Evolutionary conservation across 2,797 vertebrate genomes (phyloP).

Genomic region (Tapera naevia): DNA sequence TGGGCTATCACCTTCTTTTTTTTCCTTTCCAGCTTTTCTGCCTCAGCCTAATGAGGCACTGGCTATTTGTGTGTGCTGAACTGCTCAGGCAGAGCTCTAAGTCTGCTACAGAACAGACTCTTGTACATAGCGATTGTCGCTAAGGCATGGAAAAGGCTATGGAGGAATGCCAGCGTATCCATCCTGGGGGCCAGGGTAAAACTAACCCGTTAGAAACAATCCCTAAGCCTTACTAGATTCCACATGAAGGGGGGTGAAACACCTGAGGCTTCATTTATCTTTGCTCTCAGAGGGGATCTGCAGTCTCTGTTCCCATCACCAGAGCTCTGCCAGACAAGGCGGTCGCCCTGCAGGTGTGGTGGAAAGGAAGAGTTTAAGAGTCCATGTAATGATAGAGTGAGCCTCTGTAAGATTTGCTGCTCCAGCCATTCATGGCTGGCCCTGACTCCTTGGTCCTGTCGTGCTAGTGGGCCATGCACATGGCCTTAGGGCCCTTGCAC

Average conservation of each 20-base stretch:
- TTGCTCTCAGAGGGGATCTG: background rate
- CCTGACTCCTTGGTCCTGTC: fast-evolving
- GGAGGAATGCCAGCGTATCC: background rate
- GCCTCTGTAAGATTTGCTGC: background rate
- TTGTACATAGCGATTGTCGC: fast-evolving
- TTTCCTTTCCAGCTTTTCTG: background rate
- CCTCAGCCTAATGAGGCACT: background rate
- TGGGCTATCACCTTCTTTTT: background rate
- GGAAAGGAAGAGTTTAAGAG: background rate
- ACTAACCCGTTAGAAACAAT: background rate
- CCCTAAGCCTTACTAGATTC: background rate
- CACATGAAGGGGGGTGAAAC: background rate
- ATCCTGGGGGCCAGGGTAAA: background rate
- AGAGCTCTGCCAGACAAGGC: background rate
- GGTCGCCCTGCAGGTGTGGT: fast-evolving
- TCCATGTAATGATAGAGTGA: fast-evolving
- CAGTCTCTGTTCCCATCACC: background rate
- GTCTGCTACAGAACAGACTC: background rate
- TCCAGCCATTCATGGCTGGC: fast-evolving
- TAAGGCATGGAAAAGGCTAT: background rate
- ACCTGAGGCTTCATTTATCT: background rate
- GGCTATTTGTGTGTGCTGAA: background rate
- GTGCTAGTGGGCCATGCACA: fast-evolving
- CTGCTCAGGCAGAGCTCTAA: background rate
- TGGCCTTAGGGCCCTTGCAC: fast-evolving